Evolutionary conservation across 1,140 invertebrate genomes (phyloP), one percentile per base, ranked within the genome.

Genomic region (Armadillidium nasatum): DNA sequence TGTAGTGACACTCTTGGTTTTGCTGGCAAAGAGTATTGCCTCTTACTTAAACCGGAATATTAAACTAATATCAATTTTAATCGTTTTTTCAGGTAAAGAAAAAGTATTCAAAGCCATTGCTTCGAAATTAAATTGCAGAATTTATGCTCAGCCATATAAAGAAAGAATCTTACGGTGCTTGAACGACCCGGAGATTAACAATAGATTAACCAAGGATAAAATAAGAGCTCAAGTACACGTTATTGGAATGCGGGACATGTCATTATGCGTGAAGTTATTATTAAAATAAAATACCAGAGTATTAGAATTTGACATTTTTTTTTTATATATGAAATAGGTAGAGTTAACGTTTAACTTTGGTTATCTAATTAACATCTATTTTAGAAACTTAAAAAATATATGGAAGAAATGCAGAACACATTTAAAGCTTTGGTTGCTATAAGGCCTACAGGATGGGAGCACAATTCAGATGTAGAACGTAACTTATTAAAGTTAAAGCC

Each of bases 91-190:
- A 79, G 90, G 90, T 9, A 93, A 93, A 83, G 91, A 93, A 83
- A 90, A 90, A 78, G 89, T 93, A 73, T 93, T 92, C 84, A 84
- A 87, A 73, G 87, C 87, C 78, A 83, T 92, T 73, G 89, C 91
- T 0, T 84, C 89, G 13, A 86, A 87, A 23, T 84, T 91, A 11
- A 83, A 87, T 0, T 87, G 88, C 33, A 87, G 88, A 72, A 87
- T 92, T 43, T 91, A 89, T 88, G 87, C 86, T 44, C 82, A 79
- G 22, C 71, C 82, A 7, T 83, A 86, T 44, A 89, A 89, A 79
- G 82, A 83, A 74, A 81, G 80, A 72, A 82, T 88, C 13, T 81
- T 88, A 11, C 82, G 85, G 19, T 87, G 86, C 80, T 78, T 88
- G 10, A 84, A 87, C 69, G 86, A 88, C 82, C 15, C 44, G 0